Evolutionary conservation across 1,140 invertebrate species (phyloP).

Genomic region (Mya arenaria): DNA sequence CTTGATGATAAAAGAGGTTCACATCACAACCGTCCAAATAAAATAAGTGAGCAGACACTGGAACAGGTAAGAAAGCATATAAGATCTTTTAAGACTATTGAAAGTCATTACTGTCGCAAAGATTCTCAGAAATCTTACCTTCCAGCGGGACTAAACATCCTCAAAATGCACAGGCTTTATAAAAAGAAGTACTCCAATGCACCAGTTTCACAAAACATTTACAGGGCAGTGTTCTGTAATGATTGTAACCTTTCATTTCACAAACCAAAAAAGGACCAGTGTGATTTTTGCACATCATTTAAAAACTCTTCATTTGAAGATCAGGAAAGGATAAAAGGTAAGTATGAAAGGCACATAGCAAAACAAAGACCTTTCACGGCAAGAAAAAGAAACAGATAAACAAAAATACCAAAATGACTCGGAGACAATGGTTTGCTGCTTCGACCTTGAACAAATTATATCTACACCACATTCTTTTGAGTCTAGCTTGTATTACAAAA

Average conservation of each 20-base stretch:
- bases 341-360: neutral
- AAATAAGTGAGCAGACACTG: neutral
- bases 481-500: constrained; percentile 11
- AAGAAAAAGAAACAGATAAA: constrained; percentile 17
- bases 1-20: neutral
- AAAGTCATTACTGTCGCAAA: constrained; percentile 31
- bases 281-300: neutral
- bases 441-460: constrained; percentile 24
- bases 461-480: constrained; percentile 22
- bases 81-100: neutral
- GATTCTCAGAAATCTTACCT: constrained; percentile 20
- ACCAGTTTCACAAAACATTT: neutral
- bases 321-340: neutral
- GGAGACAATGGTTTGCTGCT: neutral
- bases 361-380: neutral
- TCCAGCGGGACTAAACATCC: neutral
- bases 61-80: constrained; percentile 16
- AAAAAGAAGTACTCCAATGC: neutral
- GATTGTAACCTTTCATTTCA: neutral
- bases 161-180: constrained; percentile 22
- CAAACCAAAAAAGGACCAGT: neutral
- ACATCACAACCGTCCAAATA: constrained; percentile 8
- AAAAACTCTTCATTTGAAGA: neutral
- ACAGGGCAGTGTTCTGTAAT: neutral
- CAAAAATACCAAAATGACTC: neutral